Evolutionary conservation across 2,888 invertebrate genomes (phyloP).

Genomic region (Rotaria sp.): DNA sequence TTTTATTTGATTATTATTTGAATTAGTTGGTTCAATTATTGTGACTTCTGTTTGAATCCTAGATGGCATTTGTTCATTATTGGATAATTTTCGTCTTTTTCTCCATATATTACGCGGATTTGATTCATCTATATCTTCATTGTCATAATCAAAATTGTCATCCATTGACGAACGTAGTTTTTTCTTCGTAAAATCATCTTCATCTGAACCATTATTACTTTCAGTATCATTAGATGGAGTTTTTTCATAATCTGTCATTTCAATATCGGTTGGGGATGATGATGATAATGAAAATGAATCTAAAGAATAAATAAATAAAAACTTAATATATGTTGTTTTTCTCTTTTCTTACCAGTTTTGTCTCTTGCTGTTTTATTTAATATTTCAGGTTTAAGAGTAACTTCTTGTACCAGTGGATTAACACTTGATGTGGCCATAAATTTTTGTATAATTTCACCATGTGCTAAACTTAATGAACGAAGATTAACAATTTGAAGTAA

Average conservation of each 20-base stretch:
- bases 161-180: not conserved
- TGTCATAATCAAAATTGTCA: not conserved
- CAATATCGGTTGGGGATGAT: not conserved
- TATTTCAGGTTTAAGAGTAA: not conserved
- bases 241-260: not conserved
- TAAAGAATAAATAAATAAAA: not conserved
- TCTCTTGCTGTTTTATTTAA: not conserved
- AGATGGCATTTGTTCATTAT: not conserved
- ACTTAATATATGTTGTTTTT: too few relatives aligned
- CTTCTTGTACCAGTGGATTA: slow-evolving; percentile 28
- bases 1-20: not conserved
- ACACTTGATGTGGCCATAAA: not conserved
- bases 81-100: slow-evolving; percentile 6
- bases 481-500: slow-evolving; percentile 31
- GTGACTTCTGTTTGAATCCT: not conserved
- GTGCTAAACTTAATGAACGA: slow-evolving; percentile 11
- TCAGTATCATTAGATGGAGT: not conserved
- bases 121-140: not conserved
- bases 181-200: not conserved
- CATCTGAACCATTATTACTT: slow-evolving; percentile 2
- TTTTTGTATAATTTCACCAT: slow-evolving; percentile 25
- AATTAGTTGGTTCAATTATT: not conserved
- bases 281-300: not conserved
- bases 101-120: not conserved
- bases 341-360: not conserved